Evolutionary conservation across 2,113 vertebrate species (phyloP).

Genomic region (Collichthys lucidus): DNA sequence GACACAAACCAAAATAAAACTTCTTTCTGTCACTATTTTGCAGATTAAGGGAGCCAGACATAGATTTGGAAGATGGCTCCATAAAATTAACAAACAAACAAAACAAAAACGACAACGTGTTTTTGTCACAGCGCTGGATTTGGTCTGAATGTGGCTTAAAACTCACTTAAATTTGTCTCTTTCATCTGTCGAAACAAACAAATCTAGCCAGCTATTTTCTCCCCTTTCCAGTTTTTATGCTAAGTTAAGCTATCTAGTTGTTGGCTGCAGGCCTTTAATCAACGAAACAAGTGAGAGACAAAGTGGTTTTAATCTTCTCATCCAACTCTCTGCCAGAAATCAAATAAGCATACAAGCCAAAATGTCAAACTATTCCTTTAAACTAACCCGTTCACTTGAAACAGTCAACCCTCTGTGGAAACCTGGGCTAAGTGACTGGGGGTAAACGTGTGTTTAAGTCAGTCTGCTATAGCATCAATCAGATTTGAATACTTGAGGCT

Average conservation of each 20-base stretch:
- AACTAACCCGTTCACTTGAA: not conserved
- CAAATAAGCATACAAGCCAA: constrained; percentile 6
- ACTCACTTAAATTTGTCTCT: too few relatives aligned
- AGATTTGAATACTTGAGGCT: constrained; percentile 30
- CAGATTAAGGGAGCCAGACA: too few relatives aligned
- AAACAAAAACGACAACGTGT: too few relatives aligned
- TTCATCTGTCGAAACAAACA: too few relatives aligned
- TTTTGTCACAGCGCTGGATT: too few relatives aligned
- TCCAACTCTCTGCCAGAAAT: constrained; percentile 6
- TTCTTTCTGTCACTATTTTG: too few relatives aligned
- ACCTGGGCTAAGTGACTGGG: constrained; percentile 2
- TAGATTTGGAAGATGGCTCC: too few relatives aligned
- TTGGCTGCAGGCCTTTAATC: not conserved
- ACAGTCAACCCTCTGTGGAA: constrained; percentile 72
- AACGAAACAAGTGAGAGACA: not conserved
- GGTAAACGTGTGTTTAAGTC: not conserved
- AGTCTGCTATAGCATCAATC: constrained; percentile 4
- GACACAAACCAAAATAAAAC: too few relatives aligned
- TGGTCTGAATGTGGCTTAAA: too few relatives aligned
- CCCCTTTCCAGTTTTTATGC: not conserved
- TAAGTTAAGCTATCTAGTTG: not conserved
- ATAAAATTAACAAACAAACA: too few relatives aligned
- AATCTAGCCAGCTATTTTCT: not conserved
- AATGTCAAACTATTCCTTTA: constrained; percentile 20
- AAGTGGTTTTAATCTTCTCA: not conserved